Evolutionary conservation across 2,797 vertebrate species (phyloP).

Genomic region (Fistularia commersonii): DNA sequence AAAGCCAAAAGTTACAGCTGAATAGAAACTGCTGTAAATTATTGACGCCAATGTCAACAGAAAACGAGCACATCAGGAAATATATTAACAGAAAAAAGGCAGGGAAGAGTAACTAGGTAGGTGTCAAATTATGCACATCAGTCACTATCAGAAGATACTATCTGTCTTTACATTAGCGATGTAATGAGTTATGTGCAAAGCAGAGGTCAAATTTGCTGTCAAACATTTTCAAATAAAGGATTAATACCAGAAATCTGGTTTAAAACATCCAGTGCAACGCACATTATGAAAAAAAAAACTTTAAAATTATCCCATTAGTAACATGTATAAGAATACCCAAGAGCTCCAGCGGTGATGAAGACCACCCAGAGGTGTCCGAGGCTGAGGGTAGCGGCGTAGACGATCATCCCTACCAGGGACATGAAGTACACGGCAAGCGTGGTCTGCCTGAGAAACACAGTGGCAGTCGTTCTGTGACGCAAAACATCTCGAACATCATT

Average conservation of each 20-base stretch:
- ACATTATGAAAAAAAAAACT: not conserved
- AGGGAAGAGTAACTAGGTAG: too few species aligned
- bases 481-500: not conserved
- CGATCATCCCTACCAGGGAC: constrained; percentile 88
- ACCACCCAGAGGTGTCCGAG: constrained; percentile 89
- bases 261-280: too few species aligned
- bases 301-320: too few species aligned
- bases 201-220: too few species aligned
- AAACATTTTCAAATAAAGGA: too few species aligned
- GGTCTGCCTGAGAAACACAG: constrained; percentile 80
- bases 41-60: constrained; percentile 26
- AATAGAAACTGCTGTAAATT: constrained; percentile 25
- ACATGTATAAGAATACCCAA: constrained; percentile 51
- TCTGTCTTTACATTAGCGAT: too few species aligned
- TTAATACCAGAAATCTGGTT: too few species aligned
- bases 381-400: constrained; percentile 83
- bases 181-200: too few species aligned
- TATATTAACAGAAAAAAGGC: not conserved
- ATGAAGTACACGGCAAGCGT: constrained; percentile 85
- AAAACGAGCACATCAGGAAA: not conserved
- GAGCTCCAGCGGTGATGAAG: constrained; percentile 85
- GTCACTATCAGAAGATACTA: too few species aligned
- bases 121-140: too few species aligned
- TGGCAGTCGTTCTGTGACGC: not conserved
- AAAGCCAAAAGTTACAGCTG: not conserved